Evolutionary conservation across 2,797 vertebrate species (phyloP).

Genomic region (Micrastur ruficollis): DNA sequence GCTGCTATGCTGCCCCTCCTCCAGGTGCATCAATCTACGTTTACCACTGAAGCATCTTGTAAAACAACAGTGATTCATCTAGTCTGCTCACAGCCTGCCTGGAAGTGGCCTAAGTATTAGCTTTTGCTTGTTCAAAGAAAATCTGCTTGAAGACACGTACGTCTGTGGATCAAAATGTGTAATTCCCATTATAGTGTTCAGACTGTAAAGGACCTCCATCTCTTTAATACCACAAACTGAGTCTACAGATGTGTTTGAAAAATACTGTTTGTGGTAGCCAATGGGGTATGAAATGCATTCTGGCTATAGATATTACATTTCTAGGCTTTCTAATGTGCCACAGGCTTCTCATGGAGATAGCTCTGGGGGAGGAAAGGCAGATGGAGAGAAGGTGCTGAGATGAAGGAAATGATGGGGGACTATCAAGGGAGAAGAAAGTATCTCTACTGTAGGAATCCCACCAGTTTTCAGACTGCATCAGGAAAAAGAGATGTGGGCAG

Average conservation of each 20-base stretch:
- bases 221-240: background rate
- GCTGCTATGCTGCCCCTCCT: fast-evolving
- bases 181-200: background rate
- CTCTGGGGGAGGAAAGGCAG: background rate
- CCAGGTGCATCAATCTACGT: fast-evolving
- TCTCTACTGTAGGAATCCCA: background rate
- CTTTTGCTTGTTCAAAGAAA: background rate
- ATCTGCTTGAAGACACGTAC: background rate
- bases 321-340: background rate
- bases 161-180: background rate
- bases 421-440: background rate
- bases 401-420: background rate
- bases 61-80: background rate
- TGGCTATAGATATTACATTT: background rate
- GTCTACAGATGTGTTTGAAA: background rate
- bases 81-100: background rate
- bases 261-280: background rate
- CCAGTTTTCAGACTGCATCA: background rate
- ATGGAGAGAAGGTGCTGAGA: background rate
- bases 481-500: background rate
- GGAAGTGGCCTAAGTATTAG: background rate
- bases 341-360: background rate
- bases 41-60: background rate
- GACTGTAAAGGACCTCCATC: background rate
- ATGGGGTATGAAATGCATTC: background rate